These are phyloP conservation scores for Chymomyza costata DNA, from an alignment of 1,140 invertebrate genomes.

Conservation along the genomic window DNA sequence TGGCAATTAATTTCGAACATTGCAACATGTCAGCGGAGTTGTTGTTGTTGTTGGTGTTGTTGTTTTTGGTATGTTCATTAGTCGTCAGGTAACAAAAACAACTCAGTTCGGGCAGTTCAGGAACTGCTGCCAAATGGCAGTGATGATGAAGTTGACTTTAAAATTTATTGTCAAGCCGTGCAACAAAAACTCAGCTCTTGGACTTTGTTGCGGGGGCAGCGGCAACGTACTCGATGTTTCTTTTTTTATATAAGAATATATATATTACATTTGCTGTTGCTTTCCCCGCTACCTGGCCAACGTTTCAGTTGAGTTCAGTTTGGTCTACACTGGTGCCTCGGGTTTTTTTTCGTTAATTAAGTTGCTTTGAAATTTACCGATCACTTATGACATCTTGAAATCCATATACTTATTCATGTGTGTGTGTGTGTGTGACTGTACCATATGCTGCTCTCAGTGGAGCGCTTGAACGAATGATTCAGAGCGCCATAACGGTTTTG, in stretches of 20 bases:
- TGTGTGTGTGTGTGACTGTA: too few relatives aligned
- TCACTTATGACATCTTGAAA: background rate
- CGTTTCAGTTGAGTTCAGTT: background rate
- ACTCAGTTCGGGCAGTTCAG: constrained; percentile 3
- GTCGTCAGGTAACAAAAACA: constrained; percentile 30
- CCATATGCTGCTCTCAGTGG: too few relatives aligned
- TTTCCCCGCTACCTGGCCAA: background rate
- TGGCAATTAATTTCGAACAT: constrained; percentile 52
- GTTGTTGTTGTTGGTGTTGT: constrained; percentile 34
- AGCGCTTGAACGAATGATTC: too few relatives aligned
- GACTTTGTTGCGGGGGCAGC: background rate
- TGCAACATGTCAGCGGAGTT: constrained; percentile 46
- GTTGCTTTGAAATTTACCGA: constrained; percentile 1
- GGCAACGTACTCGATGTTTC: background rate
- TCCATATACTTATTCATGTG: too few relatives aligned
- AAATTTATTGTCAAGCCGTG: constrained; percentile 33
- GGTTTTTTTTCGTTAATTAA: background rate
- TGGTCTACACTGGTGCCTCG: background rate
- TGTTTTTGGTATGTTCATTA: constrained; percentile 47
- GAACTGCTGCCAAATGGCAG: constrained; percentile 14
- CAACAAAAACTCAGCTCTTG: background rate
- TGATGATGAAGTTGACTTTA: constrained; percentile 49
- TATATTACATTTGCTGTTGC: too few relatives aligned
- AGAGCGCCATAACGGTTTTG: too few relatives aligned
- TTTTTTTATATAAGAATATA: too few relatives aligned